Conservation (phyloP, 2,113 vertebrate genomes). For the Arizona elegans region DNA sequence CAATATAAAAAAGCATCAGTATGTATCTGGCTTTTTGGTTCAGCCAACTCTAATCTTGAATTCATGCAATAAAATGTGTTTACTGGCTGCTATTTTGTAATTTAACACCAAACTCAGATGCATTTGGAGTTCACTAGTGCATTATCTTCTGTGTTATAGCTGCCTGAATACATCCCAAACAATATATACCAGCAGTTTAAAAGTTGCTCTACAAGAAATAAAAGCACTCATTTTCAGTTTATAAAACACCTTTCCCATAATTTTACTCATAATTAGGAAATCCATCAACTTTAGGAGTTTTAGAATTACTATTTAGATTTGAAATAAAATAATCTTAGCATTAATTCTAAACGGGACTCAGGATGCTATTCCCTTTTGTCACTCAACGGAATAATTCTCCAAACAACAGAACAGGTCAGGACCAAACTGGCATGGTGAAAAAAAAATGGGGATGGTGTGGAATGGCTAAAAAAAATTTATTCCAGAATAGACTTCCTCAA, state of each 20-base stretch:
- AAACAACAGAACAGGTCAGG: background rate
- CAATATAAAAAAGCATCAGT: slow-evolving; percentile 6
- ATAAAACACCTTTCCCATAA: background rate
- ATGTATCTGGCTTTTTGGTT: background rate
- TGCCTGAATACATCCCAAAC: slow-evolving; percentile 27
- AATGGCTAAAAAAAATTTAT: background rate
- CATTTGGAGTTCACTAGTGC: slow-evolving; percentile 32
- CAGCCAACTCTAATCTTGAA: slow-evolving; percentile 28
- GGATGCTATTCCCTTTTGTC: background rate
- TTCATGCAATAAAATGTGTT: slow-evolving; percentile 16
- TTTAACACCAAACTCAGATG: background rate
- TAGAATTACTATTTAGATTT: background rate
- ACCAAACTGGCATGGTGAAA: background rate
- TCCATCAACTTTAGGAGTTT: background rate
- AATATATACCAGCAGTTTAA: background rate
- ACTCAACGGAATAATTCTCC: background rate
- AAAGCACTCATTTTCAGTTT: background rate
- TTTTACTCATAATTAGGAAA: background rate
- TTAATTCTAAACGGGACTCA: background rate
- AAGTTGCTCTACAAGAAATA: background rate
- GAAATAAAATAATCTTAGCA: background rate
- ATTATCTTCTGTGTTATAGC: slow-evolving; percentile 4
- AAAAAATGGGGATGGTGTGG: background rate
- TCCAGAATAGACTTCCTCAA: background rate
- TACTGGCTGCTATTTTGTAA: slow-evolving; percentile 19